These are phyloP conservation scores for Nowickia ferox DNA, from an alignment of 2,888 invertebrate species.

Conservation along the genomic window DNA sequence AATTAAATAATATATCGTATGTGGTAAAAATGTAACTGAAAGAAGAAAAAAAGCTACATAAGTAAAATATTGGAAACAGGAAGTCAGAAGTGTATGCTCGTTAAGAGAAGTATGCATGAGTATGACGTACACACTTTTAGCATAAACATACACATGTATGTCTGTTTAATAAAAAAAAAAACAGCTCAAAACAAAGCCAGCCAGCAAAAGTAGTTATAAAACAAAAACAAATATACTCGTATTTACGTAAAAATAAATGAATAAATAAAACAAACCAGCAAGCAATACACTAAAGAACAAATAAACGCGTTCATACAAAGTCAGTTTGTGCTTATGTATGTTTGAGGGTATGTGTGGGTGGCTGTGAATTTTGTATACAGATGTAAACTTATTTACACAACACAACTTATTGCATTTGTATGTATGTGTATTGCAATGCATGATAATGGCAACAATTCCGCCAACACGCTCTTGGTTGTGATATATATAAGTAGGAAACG, in stretches of 20 bases:
- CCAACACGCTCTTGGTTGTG: conserved; percentile 50
- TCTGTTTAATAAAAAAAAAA: conserved; percentile 18
- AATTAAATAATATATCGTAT: conserved; percentile 51
- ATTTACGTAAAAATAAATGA: background rate
- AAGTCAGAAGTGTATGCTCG: conserved; percentile 52
- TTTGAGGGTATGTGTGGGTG: background rate
- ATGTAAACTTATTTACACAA: background rate
- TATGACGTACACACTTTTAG: too few species aligned
- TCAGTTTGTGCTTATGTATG: background rate
- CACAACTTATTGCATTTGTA: background rate
- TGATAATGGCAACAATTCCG: conserved; percentile 44
- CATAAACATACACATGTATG: too few species aligned
- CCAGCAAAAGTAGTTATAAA: conserved; percentile 7
- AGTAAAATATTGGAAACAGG: conserved; percentile 57
- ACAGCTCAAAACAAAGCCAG: conserved; percentile 24
- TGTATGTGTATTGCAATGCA: background rate
- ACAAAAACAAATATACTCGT: conserved; percentile 12
- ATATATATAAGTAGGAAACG: conserved; percentile 44
- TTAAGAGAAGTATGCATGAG: background rate
- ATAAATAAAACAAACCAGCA: conserved; percentile 2
- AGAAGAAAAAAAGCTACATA: conserved; percentile 25
- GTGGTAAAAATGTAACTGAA: conserved; percentile 31
- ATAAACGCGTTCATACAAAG: background rate
- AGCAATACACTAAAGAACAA: conserved; percentile 29
- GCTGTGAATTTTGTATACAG: background rate